A percentile compares a stretch with the other conserved stretches of the same genome.
Conservation (phyloP, 2,888 invertebrate genomes). For the Sphecodes monilicornis region DNA sequence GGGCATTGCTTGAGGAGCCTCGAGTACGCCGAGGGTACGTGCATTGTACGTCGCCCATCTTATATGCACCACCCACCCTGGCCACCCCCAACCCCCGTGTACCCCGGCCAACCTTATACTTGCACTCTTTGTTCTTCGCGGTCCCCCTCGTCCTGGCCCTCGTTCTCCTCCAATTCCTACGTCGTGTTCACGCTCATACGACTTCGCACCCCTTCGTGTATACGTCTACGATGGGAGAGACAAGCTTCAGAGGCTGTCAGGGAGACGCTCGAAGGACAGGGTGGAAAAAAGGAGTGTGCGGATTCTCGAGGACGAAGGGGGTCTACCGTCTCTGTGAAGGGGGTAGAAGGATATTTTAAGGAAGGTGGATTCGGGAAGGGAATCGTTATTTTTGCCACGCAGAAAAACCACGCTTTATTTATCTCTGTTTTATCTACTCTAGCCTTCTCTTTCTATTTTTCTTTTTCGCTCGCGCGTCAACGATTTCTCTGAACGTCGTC, state of each 20-base stretch:
- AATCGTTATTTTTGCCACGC: slow-evolving; percentile 67
- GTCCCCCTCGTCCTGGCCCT: slow-evolving; percentile 76
- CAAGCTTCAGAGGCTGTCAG: slow-evolving; percentile 61
- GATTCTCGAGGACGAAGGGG: slow-evolving; percentile 77
- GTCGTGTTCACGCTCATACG: slow-evolving; percentile 79
- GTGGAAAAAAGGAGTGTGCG: slow-evolving; percentile 59
- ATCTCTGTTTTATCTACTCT: no score
- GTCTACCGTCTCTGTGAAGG: slow-evolving; percentile 72
- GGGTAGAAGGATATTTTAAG: slow-evolving; percentile 81
- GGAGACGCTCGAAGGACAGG: slow-evolving; percentile 58
- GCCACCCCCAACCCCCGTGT: slow-evolving; percentile 67
- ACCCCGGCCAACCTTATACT: slow-evolving; percentile 82
- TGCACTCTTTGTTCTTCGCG: slow-evolving; percentile 83
- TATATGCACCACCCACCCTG: slow-evolving; percentile 83
- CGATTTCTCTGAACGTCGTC: background rate
- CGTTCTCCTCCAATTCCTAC: slow-evolving; percentile 72
- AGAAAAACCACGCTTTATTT: slow-evolving; percentile 41
- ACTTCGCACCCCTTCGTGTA: slow-evolving; percentile 81
- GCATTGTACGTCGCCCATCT: slow-evolving; percentile 84
- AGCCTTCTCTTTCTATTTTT: background rate
- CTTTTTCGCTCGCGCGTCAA: background rate
- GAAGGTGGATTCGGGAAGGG: slow-evolving; percentile 75
- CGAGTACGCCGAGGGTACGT: slow-evolving; percentile 83
- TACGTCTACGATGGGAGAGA: slow-evolving; percentile 74
- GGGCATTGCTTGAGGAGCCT: slow-evolving; percentile 83